Conservation (phyloP, 2,888 invertebrate species). For the Athalia rosae region DNA sequence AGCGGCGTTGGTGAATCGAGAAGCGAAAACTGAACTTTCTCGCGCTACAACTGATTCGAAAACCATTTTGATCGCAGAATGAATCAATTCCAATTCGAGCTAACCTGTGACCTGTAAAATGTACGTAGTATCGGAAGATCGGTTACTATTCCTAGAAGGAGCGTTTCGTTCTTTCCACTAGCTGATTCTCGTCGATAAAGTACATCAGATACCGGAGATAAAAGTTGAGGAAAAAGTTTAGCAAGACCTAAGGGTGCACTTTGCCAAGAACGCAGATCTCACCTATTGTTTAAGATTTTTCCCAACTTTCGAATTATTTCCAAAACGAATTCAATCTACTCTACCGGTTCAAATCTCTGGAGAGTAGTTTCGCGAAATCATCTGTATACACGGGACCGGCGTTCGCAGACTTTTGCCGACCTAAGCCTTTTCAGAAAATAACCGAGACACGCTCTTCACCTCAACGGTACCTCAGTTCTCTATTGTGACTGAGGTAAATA, state of each 20-base stretch:
- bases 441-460: not conserved
- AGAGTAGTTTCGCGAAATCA: constrained; percentile 30
- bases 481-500: not conserved
- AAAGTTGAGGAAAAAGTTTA: constrained; percentile 33
- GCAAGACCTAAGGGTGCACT: constrained; percentile 40
- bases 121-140: not conserved
- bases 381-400: constrained; percentile 11
- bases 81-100: too few species aligned
- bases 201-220: constrained; percentile 11
- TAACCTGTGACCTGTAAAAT: too few species aligned
- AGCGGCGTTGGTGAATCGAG: not conserved
- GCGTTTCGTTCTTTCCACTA: constrained; percentile 2
- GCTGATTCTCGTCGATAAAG: constrained; percentile 36
- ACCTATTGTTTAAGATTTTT: constrained; percentile 38
- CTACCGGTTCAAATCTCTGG: constrained; percentile 31
- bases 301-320: constrained; percentile 43
- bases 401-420: constrained; percentile 13
- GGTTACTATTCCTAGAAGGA: constrained; percentile 5
- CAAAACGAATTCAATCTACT: constrained; percentile 41
- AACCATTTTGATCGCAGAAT: too few species aligned
- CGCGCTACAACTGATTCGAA: constrained; percentile 13
- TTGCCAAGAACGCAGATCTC: constrained; percentile 15
- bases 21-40: constrained; percentile 17
- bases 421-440: constrained; percentile 27
- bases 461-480: not conserved